phyloP scores from a whole-genome alignment of 2,888 invertebrate genomes.

The Drosophila mayaguana region DNA sequence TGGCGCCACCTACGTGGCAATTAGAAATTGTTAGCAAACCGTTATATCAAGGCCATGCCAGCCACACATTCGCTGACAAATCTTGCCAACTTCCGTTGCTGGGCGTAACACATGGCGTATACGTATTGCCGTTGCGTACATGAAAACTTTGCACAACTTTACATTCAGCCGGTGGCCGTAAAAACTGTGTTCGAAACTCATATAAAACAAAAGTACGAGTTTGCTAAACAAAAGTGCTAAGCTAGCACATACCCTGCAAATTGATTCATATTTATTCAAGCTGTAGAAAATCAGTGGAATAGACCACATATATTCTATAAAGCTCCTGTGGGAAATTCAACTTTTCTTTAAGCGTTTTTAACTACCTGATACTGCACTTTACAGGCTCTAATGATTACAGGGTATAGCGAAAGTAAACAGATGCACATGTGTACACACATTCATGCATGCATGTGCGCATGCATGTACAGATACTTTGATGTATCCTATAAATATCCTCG shows the following conservation, averaged over 20 bases:
- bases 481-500: slow-evolving; percentile 15
- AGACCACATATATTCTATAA: neutral
- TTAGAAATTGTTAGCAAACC: slow-evolving; percentile 67
- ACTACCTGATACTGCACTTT: neutral
- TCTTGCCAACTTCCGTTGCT: slow-evolving; percentile 6
- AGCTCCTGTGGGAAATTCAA: accelerated
- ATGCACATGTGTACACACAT: neutral
- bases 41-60: slow-evolving; percentile 32
- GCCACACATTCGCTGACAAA: slow-evolving; percentile 32
- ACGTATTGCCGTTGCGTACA: slow-evolving; percentile 51
- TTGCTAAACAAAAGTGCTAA: neutral
- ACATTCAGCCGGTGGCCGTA: slow-evolving; percentile 65
- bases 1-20: slow-evolving; percentile 35
- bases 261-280: too few species aligned
- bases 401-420: slow-evolving; percentile 1
- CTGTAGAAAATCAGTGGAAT: neutral
- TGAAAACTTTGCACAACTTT: slow-evolving; percentile 68
- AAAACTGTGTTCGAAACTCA: slow-evolving; percentile 43
- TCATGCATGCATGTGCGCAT: neutral
- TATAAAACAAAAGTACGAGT: slow-evolving; percentile 13
- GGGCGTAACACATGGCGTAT: slow-evolving; percentile 71
- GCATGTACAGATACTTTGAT: slow-evolving; percentile 16
- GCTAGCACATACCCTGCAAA: neutral
- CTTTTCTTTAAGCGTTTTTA: neutral
- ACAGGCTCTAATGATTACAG: neutral